These are phyloP conservation scores for Lordiphosa stackelbergi DNA, from an alignment of 1,140 invertebrate species.

Conservation along the genomic window DNA sequence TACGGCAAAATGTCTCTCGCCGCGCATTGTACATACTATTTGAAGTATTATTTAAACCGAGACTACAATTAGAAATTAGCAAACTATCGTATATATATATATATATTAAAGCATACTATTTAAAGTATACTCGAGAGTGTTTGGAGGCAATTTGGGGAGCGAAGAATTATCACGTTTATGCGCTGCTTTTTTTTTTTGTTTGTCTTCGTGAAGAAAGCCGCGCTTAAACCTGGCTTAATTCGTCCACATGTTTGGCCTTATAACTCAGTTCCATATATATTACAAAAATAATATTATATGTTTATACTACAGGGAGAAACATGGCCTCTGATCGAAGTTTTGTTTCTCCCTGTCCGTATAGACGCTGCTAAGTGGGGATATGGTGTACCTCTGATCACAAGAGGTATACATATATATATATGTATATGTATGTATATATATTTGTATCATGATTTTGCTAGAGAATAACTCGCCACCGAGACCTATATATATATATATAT, in stretches of 20 bases:
- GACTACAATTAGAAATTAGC: constrained; percentile 15
- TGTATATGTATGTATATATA: constrained; percentile 40
- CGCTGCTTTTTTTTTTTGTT: no score
- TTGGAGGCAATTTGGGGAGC: no score
- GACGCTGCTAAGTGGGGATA: neutral
- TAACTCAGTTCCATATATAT: no score
- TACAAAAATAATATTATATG: constrained; percentile 12
- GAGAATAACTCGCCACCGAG: constrained; percentile 71
- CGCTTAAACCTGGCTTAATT: no score
- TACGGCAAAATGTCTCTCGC: neutral
- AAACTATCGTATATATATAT: constrained; percentile 6
- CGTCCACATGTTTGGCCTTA: no score
- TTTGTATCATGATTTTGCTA: constrained; percentile 41
- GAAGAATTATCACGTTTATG: no score
- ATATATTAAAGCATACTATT: neutral
- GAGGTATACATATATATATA: constrained; percentile 26
- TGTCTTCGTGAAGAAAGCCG: no score
- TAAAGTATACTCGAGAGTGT: no score
- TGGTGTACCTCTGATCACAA: no score
- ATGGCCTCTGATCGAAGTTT: constrained; percentile 22
- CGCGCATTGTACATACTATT: constrained; percentile 59
- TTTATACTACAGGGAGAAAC: constrained; percentile 33
- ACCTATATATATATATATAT: constrained; percentile 33
- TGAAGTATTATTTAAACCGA: constrained; percentile 64
- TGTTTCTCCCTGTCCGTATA: constrained; percentile 3